Conservation (phyloP, 2,797 vertebrate genomes). For the Urophycis tenuis region DNA sequence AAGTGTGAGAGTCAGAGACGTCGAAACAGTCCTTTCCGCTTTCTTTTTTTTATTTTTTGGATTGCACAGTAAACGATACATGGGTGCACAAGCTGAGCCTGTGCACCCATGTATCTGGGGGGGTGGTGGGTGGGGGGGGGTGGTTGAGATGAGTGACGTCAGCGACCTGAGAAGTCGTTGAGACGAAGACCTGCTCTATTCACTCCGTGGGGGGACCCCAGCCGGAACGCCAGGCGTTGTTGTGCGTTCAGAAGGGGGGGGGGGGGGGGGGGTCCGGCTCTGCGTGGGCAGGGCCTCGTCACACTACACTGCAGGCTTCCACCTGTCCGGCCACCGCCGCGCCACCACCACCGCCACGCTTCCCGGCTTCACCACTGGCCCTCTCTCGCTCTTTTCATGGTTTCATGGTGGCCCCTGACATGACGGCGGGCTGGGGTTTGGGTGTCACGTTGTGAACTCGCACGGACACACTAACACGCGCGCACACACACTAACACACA, state of each 20-base stretch:
- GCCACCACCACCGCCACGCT: neutral
- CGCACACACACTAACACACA: too few relatives aligned
- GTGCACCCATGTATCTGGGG: too few relatives aligned
- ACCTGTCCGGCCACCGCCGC: neutral
- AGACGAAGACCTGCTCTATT: conserved; percentile 4
- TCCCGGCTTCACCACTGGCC: conserved; percentile 22
- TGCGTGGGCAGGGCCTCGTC: neutral
- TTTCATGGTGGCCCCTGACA: conserved; percentile 26
- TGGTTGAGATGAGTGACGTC: neutral
- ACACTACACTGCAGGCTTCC: neutral
- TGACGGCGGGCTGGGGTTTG: conserved; percentile 30
- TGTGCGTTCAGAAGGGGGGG: neutral
- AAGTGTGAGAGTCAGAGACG: conserved; percentile 42
- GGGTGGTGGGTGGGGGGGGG: too few relatives aligned
- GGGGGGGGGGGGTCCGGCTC: too few relatives aligned
- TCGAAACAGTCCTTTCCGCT: too few relatives aligned
- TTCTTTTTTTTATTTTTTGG: too few relatives aligned
- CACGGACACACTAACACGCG: too few relatives aligned
- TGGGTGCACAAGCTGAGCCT: too few relatives aligned
- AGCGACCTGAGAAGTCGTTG: conserved; percentile 33
- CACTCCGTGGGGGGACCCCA: neutral
- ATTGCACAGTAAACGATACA: too few relatives aligned
- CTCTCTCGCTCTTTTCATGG: conserved; percentile 16
- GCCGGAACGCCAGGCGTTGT: neutral
- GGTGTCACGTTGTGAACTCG: neutral